Base-by-base conservation (phyloP, 1,140 invertebrate genomes). In the Leptopilina clavipes region DNA sequence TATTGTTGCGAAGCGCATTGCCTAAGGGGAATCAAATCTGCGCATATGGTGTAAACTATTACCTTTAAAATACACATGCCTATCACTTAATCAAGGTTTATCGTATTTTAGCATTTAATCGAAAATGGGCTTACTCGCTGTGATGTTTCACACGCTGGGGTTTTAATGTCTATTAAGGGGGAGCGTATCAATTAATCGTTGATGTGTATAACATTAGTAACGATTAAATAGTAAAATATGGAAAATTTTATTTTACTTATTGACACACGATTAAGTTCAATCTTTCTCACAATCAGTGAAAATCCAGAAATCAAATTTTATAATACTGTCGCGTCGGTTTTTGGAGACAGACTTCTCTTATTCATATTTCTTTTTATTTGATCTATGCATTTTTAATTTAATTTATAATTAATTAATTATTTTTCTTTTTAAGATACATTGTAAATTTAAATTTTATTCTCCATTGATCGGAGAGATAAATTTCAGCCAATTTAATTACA, bases 101-200 rank as follows among this genome's bases (percentile, higher is more conserved):
- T 65, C 59, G 59, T 31, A 65, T 65, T 65, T 65, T 65, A 65
- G 22, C 59, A 25, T 65, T 65, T 65, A 65, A 65, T 22, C 59
- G 59, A 65, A 65, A 65, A 65, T 65, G 59, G 59, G 22, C 19
- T 31, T 65, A 37, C 59, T 31, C 25, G n/a, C n/a, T 65, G 22
- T 65, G 59, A 31, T 37, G 19, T 65, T 31, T 65, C 25, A 65
- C 19, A 22, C 25, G 37, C 37, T 19, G 8, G 59, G 25, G 59
- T 10, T 65, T 65, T 65, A 31, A 65, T 65, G 25, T 22, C 19
- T 65, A 65, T 25, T 65, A n/a, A 31, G 59, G 25, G 12, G 1
- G 14, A 25, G 9, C 59, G 14, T 31, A 31, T 65, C 59, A 65
- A 65, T 65, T 65, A 65, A 65, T 65, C 22, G 11, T 65, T 65